Base-by-base conservation (phyloP, 2,113 vertebrate genomes). In the Menura novaehollandiae region DNA sequence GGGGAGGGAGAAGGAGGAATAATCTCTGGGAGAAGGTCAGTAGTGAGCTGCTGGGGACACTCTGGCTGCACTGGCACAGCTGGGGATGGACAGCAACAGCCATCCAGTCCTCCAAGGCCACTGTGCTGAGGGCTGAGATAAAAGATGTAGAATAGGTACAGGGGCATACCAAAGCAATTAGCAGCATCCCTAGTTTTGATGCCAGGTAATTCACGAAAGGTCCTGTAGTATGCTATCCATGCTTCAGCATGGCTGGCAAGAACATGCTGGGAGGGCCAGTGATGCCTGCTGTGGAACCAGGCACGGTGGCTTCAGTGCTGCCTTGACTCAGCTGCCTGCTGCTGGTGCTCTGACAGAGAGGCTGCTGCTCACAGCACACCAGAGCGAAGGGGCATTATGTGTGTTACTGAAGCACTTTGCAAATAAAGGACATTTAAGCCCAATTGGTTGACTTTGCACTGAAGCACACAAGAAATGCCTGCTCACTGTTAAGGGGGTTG, bases 301-400 rank as follows among this genome's bases (percentile, higher is more conserved):
- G 33, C 0, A 0, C 72, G 41, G 17, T 2, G 1, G 13, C 5
- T 78, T 60, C 22, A 35, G 4, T 47, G 52, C 13, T 62, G 21
- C 41, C 35, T 51, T 51, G 41, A 23, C 88, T 71, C 41, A 46
- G 44, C 67, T 62, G 52, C 55, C 26, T 30, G 47, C 44, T 85
- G 56, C 52, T n/a, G 24, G 15, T 37, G 21, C 46, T 77, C 53
- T 53, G 59, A 43, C 53, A 90, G 44, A 69, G 91, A 56, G 75
- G 62, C 71, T 58, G n/a, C n/a, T 32, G 35, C 37, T 58, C 62
- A 32, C 23, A 60, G 7, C 12, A 37, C 26, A 37, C n/a, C 1
- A 4, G 21, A 60, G 32, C 37, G 58, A 85, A 85, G 33, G 27
- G 9, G 2, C 3, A 32, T 91, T 52, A 12, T 44, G 4, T 1